Percentiles rank a stretch among this genome's conserved stretches.
These are phyloP conservation scores for Papilio aristodemus DNA, from an alignment of 1,140 invertebrate genomes.

Conservation along the genomic window DNA sequence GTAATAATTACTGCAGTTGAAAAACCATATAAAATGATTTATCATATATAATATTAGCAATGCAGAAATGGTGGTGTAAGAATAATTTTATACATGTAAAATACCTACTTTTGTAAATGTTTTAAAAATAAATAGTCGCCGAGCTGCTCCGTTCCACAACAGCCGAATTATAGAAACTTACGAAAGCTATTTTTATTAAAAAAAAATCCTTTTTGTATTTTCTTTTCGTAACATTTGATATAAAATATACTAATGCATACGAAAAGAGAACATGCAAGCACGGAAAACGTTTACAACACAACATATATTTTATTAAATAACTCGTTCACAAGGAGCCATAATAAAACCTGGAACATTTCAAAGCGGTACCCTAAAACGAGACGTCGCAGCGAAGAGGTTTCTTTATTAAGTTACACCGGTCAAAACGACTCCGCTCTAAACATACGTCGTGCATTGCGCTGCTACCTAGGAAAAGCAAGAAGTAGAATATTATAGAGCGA, in stretches of 20 bases:
- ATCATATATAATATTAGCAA: too few species aligned
- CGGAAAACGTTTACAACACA: background rate
- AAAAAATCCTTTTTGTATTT: too few species aligned
- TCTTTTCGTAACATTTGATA: too few species aligned
- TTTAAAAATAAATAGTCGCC: too few species aligned
- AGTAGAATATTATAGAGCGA: conserved; percentile 50
- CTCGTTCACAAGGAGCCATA: conserved; percentile 20
- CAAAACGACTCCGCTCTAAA: conserved; percentile 53
- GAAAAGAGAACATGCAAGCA: background rate
- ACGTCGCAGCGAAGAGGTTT: conserved; percentile 62
- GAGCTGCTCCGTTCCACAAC: too few species aligned
- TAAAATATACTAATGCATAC: background rate
- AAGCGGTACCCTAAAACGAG: conserved; percentile 51
- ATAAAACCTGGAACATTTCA: conserved; percentile 31
- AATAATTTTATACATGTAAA: too few species aligned
- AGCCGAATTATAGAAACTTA: too few species aligned
- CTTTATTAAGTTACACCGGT: conserved; percentile 72
- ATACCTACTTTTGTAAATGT: too few species aligned
- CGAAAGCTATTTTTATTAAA: too few species aligned
- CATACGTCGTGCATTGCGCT: conserved; percentile 55
- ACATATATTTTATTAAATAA: conserved; percentile 34
- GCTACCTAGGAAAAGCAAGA: conserved; percentile 52
- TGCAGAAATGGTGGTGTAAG: too few species aligned
- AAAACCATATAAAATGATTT: too few species aligned
- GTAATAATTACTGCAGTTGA: too few species aligned